Conservation (phyloP, 1,140 invertebrate species). For the Atopsyche davidsoni region DNA sequence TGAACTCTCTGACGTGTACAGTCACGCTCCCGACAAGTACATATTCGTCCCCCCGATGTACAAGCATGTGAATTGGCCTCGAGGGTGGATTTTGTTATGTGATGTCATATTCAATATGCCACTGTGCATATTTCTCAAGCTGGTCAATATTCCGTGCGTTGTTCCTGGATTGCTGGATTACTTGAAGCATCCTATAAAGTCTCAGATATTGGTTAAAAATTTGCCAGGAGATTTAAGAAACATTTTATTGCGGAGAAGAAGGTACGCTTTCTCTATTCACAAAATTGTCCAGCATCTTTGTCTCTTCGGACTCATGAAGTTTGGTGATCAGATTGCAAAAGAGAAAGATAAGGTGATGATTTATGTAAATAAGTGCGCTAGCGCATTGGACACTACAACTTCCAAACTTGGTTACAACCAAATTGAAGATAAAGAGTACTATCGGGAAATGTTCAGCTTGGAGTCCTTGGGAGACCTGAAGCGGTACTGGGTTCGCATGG, state of each 20-base stretch:
- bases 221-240: constrained; percentile 49
- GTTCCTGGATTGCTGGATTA: constrained; percentile 54
- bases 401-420: constrained; percentile 56
- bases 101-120: constrained; percentile 65
- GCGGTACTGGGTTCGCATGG: constrained; percentile 64
- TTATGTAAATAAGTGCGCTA: constrained; percentile 56
- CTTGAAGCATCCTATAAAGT: constrained; percentile 59
- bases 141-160: constrained; percentile 53
- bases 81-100: constrained; percentile 64
- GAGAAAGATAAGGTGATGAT: constrained; percentile 68
- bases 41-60: constrained; percentile 65
- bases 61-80: constrained; percentile 49
- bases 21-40: constrained; percentile 52
- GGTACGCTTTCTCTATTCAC: constrained; percentile 60
- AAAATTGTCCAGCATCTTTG: constrained; percentile 51
- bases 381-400: constrained; percentile 57
- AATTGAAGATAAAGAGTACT: constrained; percentile 53
- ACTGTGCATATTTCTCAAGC: constrained; percentile 59
- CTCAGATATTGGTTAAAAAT: constrained; percentile 55
- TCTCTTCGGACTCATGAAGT: constrained; percentile 61
- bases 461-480: constrained; percentile 49
- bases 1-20: constrained; percentile 30
- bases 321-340: constrained; percentile 59
- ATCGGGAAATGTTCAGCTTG: constrained; percentile 50
- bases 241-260: constrained; percentile 50